These are phyloP conservation scores for Drosophila grimshawi DNA, from an alignment of 1,140 invertebrate genomes.

Conservation along the genomic window DNA sequence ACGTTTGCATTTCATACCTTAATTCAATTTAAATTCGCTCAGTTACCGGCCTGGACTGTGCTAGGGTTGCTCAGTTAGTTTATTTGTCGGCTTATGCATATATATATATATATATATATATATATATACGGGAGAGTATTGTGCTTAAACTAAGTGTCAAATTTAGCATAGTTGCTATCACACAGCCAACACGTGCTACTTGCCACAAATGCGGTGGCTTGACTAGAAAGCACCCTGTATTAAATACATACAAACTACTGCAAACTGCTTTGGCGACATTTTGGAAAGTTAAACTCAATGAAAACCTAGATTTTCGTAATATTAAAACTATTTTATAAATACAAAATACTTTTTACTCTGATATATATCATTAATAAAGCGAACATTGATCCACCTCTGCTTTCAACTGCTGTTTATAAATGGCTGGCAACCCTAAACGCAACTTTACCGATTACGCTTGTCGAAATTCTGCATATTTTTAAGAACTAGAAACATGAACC, in stretches of 20 bases:
- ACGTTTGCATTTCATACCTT: slow-evolving; percentile 75
- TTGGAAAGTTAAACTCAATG: no score
- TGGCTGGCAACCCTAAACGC: no score
- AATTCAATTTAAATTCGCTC: slow-evolving; percentile 73
- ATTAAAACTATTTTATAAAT: no score
- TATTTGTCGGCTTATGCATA: slow-evolving; percentile 17
- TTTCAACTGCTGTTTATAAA: no score
- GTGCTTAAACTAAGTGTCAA: slow-evolving; percentile 64
- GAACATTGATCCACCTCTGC: no score
- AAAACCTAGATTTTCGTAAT: no score
- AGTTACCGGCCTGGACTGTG: slow-evolving; percentile 8
- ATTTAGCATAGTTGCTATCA: slow-evolving; percentile 57
- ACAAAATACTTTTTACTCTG: neutral
- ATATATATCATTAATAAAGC: no score
- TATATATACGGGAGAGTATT: slow-evolving; percentile 28
- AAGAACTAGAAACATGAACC: no score
- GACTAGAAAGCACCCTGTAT: slow-evolving; percentile 5
- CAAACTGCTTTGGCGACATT: neutral
- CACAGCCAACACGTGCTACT: slow-evolving; percentile 58
- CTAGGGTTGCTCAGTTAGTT: neutral
- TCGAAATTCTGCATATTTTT: no score
- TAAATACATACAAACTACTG: neutral
- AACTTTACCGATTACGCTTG: no score
- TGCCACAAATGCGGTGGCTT: no score
- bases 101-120: slow-evolving; percentile 40